These are phyloP conservation scores for Boulengeromyrus knoepffleri DNA, from an alignment of 2,113 vertebrate genomes.

Conservation along the genomic window DNA sequence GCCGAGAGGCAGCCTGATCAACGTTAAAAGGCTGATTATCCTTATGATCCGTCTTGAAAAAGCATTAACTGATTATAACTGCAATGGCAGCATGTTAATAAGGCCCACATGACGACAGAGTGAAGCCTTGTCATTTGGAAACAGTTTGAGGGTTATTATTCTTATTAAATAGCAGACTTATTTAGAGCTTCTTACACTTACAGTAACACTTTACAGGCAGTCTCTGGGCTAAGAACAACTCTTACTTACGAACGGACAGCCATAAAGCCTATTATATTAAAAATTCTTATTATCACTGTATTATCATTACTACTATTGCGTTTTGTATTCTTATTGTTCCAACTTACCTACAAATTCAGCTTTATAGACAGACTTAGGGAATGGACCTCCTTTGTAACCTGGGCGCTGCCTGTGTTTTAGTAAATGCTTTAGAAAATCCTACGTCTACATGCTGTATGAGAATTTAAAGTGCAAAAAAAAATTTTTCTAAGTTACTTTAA, in stretches of 20 bases:
- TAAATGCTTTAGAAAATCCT: neutral
- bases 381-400: neutral
- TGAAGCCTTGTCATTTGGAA: neutral
- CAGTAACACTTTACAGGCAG: conserved; percentile 9
- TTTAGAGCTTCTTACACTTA: conserved; percentile 9
- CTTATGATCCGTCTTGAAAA: neutral
- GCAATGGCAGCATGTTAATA: neutral
- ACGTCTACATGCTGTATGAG: neutral
- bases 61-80: neutral
- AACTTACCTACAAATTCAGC: neutral
- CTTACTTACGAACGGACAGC: neutral
- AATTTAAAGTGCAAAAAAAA: neutral
- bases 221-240: neutral
- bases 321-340: neutral
- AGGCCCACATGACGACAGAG: neutral
- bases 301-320: neutral
- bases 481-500: neutral
- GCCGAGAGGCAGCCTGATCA: neutral
- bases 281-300: neutral
- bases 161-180: conserved; percentile 23
- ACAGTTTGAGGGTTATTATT: conserved; percentile 44
- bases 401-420: neutral
- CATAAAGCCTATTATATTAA: neutral
- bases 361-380: neutral
- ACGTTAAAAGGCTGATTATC: neutral